Percentiles rank a stretch among this genome's conserved stretches.
Evolutionary conservation across 2,113 vertebrate species (phyloP).

Genomic region (Mellivora capensis): DNA sequence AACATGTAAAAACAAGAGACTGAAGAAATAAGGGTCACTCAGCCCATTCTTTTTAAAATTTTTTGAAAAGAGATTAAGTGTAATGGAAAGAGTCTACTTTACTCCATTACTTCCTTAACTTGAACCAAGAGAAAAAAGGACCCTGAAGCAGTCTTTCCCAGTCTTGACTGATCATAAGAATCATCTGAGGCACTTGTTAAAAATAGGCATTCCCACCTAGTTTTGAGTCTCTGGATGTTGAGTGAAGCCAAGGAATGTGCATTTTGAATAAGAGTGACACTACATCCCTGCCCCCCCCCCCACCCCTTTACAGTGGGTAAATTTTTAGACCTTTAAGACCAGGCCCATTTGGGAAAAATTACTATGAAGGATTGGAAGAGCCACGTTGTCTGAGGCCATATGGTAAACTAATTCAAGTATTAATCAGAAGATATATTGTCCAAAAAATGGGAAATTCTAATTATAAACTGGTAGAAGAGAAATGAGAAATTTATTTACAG

Average conservation of each 20-base stretch:
- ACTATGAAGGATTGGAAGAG: background rate
- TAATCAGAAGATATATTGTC: background rate
- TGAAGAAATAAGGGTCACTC: background rate
- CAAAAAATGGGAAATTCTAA: background rate
- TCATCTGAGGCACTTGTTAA: background rate
- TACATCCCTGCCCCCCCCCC: background rate
- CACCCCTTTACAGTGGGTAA: background rate
- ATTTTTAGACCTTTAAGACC: too few species aligned
- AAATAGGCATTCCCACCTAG: background rate
- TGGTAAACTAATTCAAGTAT: background rate
- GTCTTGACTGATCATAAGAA: background rate
- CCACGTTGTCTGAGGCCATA: background rate
- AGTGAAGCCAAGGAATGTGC: background rate
- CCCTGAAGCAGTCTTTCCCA: background rate
- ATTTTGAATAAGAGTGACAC: background rate
- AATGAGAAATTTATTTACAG: background rate
- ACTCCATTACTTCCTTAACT: background rate
- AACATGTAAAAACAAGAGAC: background rate
- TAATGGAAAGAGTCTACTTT: background rate
- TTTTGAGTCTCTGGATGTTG: background rate
- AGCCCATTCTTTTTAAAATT: slow-evolving; percentile 10
- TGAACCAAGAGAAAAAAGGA: background rate
- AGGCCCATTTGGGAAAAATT: background rate
- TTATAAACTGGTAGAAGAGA: slow-evolving; percentile 30
- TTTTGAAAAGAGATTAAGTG: background rate